Evolutionary conservation across 2,888 invertebrate species (phyloP), one percentile per base, ranked within the genome.

Genomic region (Peribatodes rhomboidaria): DNA sequence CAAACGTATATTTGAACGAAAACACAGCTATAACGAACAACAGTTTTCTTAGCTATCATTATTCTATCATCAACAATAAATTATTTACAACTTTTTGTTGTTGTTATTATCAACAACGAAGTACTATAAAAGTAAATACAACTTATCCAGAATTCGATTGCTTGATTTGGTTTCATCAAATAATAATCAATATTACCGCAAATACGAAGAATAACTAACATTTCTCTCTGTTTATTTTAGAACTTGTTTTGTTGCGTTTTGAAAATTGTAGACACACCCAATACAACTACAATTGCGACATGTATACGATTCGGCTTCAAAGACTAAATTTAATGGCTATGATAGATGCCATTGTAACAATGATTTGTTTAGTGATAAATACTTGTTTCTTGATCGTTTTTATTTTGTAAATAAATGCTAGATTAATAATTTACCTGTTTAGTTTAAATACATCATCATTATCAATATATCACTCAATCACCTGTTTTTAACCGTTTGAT

Each of bases 301-400:
- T 35, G 18, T 50, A 63, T 18, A 37, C 22, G 44, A 61, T 59
- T 59, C 35, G 60, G 61, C 46, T 27, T 50, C 52, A 54, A 42
- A 55, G 37, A 56, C 33, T 27, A 55, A 50, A 61, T 33, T 47
- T 52, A 54, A 68, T 70, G 71, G 71, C 68, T 63, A 52, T 63
- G 46, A 56, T 65, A 56, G 53, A 68, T 68, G 71, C 71, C 69
- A 71, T 67, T 64, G 63, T 64, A 42, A 44, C 35, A 50, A 41
- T 58, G 39, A 11, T 50, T 61, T 47, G 67, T 57, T 64, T 68
- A 58, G 74, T 73, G 59, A 72, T 76, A 62, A 74, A 76, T 74
- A 60, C 76, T 72, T 72, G 69, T 81, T 83, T 82, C 83, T 85
- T 77, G 73, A 81, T 68, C 78, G 80, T 84, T 73, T 84, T 83